Evolutionary conservation across 2,113 vertebrate genomes (phyloP).

Genomic region (Eira barbara): DNA sequence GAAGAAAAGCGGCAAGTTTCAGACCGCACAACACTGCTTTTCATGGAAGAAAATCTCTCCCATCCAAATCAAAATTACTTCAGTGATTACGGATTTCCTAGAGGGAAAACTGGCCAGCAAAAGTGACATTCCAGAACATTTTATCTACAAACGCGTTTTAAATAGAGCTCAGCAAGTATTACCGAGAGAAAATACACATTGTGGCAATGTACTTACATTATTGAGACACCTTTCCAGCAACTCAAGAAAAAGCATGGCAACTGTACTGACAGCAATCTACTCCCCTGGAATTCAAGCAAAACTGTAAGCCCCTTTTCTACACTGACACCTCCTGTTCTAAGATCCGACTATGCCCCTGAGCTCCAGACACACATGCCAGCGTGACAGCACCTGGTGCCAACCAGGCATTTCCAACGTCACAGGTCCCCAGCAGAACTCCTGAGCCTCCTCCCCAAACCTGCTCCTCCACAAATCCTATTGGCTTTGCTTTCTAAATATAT

Average conservation of each 20-base stretch:
- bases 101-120: background rate
- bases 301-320: background rate
- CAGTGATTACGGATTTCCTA: background rate
- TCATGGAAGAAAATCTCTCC: background rate
- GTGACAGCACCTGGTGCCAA: background rate
- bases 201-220: too few species aligned
- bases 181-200: background rate
- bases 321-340: accelerated
- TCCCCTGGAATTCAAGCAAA: background rate
- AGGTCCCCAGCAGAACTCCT: background rate
- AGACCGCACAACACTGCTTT: background rate
- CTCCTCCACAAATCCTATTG: background rate
- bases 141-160: background rate
- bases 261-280: background rate
- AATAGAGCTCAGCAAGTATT: background rate
- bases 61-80: background rate
- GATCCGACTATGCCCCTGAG: too few species aligned
- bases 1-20: background rate
- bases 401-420: background rate
- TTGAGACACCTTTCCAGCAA: background rate
- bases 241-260: background rate
- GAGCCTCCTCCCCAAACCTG: background rate
- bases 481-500: conserved; percentile 22
- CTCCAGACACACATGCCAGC: accelerated
- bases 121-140: background rate